phyloP scores from a whole-genome alignment of 2,113 vertebrate species.

The Ptilonorhynchus violaceus region DNA sequence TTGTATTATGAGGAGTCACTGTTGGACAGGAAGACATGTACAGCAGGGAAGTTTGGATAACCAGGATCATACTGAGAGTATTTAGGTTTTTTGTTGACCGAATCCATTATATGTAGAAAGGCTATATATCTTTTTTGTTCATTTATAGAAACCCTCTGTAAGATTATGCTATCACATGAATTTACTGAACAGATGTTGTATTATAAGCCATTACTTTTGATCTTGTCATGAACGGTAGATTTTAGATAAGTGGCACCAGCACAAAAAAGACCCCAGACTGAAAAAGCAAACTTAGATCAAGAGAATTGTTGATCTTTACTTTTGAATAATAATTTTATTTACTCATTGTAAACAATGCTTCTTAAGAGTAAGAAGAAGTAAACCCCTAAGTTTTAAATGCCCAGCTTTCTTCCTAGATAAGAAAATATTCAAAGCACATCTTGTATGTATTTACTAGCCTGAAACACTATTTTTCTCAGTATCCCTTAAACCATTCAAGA shows the following conservation, averaged over 20 bases:
- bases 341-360: not conserved
- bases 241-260: not conserved
- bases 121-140: conserved; percentile 10
- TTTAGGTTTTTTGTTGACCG: not conserved
- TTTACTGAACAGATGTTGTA: not conserved
- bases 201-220: not conserved
- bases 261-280: not conserved
- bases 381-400: not conserved
- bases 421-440: not conserved
- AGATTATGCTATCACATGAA: not conserved
- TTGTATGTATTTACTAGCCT: not conserved
- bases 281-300: not conserved
- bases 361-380: not conserved
- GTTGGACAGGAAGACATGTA: not conserved
- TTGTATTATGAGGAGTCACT: not conserved
- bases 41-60: conserved; percentile 5
- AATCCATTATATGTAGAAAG: not conserved
- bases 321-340: not conserved
- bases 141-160: not conserved
- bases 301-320: not conserved
- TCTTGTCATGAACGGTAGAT: not conserved
- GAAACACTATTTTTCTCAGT: not conserved
- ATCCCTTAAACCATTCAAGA: not conserved
- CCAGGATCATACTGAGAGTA: not conserved
- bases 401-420: not conserved